A percentile compares a stretch with the other conserved stretches of the same genome.
phyloP scores from a whole-genome alignment of 2,888 invertebrate genomes.

The Invenusta paracnida region DNA sequence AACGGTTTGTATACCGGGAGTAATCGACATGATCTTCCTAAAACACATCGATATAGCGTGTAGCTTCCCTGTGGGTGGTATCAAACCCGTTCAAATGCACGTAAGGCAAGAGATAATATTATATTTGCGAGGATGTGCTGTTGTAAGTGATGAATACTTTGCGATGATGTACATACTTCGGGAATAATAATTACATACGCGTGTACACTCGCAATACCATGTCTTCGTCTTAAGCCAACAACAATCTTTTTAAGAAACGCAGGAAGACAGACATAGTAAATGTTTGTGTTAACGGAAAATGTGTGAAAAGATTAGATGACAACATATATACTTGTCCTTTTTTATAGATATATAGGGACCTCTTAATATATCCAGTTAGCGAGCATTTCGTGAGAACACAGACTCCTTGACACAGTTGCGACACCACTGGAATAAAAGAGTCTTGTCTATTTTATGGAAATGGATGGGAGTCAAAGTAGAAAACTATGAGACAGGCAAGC shows the following conservation, averaged over 20 bases:
- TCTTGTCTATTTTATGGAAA: too few species aligned
- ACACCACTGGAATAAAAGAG: too few species aligned
- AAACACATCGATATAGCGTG: not conserved
- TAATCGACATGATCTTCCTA: too few species aligned
- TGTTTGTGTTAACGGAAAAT: slow-evolving; percentile 29
- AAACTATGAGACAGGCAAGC: too few species aligned
- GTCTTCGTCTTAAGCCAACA: not conserved
- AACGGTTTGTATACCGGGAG: too few species aligned
- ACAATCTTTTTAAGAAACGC: not conserved
- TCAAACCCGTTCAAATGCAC: not conserved
- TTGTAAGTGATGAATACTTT: not conserved
- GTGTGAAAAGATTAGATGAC: not conserved
- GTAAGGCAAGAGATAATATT: slow-evolving; percentile 1
- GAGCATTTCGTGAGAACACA: too few species aligned
- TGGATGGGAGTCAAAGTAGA: too few species aligned
- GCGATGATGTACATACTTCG: not conserved
- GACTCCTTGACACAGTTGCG: too few species aligned
- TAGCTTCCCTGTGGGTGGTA: not conserved
- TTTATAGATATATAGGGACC: too few species aligned
- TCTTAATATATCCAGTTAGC: too few species aligned
- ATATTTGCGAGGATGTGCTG: not conserved
- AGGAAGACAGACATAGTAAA: not conserved
- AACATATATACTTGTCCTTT: too few species aligned
- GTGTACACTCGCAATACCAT: not conserved
- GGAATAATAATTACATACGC: not conserved